Conservation (phyloP, 2,888 invertebrate species). For the Tetheella fluctuosa region DNA sequence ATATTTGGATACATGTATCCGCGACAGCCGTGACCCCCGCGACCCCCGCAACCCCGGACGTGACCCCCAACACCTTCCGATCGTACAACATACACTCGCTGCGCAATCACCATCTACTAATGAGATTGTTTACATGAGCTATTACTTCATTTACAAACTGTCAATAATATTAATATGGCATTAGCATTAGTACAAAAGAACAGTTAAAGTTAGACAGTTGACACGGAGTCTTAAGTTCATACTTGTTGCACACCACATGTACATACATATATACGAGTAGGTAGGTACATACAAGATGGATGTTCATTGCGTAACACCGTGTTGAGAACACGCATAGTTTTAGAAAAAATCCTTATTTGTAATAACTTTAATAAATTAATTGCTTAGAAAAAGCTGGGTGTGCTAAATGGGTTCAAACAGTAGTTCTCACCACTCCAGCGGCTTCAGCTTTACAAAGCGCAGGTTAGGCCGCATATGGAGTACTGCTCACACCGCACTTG, state of each 20-base stretch:
- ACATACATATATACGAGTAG: neutral
- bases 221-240: neutral
- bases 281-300: neutral
- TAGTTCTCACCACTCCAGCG: too few relatives aligned
- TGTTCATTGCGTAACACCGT: neutral
- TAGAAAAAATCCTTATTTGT: neutral
- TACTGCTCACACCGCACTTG: too few relatives aligned
- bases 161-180: neutral
- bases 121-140: neutral
- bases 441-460: too few relatives aligned
- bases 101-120: neutral
- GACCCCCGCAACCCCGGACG: neutral
- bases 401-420: too few relatives aligned
- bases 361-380: too few relatives aligned
- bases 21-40: neutral
- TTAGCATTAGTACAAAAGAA: neutral
- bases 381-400: too few relatives aligned
- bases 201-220: neutral
- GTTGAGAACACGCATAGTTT: neutral
- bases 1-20: neutral
- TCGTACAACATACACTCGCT: neutral
- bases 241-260: neutral
- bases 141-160: neutral
- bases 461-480: too few relatives aligned
- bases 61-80: slow-evolving; percentile 1